These are phyloP conservation scores for Apodemus sylvaticus DNA, from an alignment of 2,113 vertebrate species.

Conservation along the genomic window DNA sequence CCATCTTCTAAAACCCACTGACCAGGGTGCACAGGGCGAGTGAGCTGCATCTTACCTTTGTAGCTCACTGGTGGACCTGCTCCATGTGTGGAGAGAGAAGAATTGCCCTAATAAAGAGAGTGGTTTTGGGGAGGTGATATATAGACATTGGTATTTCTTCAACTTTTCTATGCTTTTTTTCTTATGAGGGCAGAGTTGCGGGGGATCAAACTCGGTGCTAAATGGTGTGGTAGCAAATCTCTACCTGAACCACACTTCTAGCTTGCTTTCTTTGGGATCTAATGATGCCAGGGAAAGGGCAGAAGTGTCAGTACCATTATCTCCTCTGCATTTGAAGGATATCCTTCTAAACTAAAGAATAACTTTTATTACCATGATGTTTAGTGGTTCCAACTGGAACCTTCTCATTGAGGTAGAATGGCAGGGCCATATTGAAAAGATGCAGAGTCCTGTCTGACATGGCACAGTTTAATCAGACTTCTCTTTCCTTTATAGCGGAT, in stretches of 20 bases:
- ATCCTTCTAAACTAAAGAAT: neutral
- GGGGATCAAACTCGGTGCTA: neutral
- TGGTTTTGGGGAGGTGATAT: neutral
- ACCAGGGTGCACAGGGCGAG: neutral
- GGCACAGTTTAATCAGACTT: neutral
- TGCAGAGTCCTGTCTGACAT: neutral
- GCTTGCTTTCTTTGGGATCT: neutral
- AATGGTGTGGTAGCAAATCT: neutral
- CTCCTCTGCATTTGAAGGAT: neutral
- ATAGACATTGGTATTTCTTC: neutral
- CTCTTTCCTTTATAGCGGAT: conserved; percentile 88
- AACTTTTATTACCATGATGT: neutral
- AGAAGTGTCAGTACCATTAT: neutral
- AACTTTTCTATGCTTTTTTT: neutral
- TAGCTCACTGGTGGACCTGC: neutral
- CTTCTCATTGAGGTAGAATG: neutral
- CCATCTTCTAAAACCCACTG: neutral
- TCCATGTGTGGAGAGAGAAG: neutral
- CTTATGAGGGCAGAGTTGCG: neutral
- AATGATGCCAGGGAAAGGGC: neutral
- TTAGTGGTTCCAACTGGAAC: neutral
- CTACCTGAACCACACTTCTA: too few species aligned
- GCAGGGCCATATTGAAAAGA: neutral
- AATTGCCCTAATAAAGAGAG: neutral
- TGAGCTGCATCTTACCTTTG: neutral